These are phyloP conservation scores for Acrossocheilus wenchowensis DNA, from an alignment of 2,797 vertebrate genomes.

Conservation along the genomic window DNA sequence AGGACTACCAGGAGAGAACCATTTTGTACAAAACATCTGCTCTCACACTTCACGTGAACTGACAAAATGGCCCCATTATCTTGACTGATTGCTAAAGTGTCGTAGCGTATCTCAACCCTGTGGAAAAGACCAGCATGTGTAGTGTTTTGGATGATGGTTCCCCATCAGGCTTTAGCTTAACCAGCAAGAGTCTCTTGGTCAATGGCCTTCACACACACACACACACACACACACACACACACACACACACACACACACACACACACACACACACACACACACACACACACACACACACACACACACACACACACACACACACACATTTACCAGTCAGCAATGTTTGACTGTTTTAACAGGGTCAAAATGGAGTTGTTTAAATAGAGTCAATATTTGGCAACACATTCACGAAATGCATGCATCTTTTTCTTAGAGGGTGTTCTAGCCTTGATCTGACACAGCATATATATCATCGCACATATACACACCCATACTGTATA, in stretches of 20 bases:
- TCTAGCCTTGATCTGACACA: background rate
- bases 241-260: too few relatives aligned
- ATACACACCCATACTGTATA: background rate
- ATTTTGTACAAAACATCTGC: slow-evolving; percentile 30
- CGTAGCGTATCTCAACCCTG: background rate
- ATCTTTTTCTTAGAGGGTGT: slow-evolving; percentile 9
- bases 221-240: background rate
- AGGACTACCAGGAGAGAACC: slow-evolving; percentile 29
- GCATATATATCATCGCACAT: slow-evolving; percentile 5
- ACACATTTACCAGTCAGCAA: background rate
- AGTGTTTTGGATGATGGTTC: slow-evolving; percentile 3
- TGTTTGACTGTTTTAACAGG: background rate
- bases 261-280: too few relatives aligned
- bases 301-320: too few relatives aligned
- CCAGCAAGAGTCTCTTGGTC: background rate
- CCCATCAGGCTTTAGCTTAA: background rate
- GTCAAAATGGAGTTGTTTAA: background rate
- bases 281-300: too few relatives aligned
- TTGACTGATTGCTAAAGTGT: slow-evolving; percentile 1
- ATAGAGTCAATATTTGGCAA: background rate
- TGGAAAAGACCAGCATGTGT: background rate
- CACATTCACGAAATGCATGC: background rate
- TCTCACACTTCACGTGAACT: slow-evolving; percentile 2
- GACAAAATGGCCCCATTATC: slow-evolving; percentile 10
- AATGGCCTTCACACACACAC: background rate